Evolutionary conservation across 2,113 vertebrate genomes (phyloP), one percentile per base, ranked within the genome.

Genomic region (Porphyrio hochstetteri): DNA sequence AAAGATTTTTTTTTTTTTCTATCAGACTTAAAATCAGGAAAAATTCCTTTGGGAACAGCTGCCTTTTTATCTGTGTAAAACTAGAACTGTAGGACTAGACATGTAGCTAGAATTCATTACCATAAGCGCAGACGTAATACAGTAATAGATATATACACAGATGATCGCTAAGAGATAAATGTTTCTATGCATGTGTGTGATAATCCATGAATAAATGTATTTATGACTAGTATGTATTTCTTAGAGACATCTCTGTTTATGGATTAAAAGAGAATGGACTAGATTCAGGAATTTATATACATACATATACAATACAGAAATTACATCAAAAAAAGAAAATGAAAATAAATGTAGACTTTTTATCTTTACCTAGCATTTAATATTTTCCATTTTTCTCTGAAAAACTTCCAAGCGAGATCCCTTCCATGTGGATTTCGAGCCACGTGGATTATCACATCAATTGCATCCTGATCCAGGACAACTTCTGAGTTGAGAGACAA

Each of bases 391-490:
- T 99, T 99, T 86, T 99, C 99, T 92, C 99, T 97, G 97, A 99
- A 99, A 98, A 99, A 99, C 75, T 98, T 99, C 99, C 99, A 99
- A 89, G 99, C 99, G 93, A 99, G 98, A 95, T 99, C 99, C 38
- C 99, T 98, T 68, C 99, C 99, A 86, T 99, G 99, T 50, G 99
- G 99, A 97, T 99, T 99, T 88, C 99, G 97, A 85, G 99, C 99
- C 50, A 99, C 99, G 0, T 99, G 99, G 94, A 99, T 99, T 96
- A 99, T 99, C 72, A 99, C 99, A 94, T 99, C 99, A 79, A 99
- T 99, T 82, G 99, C 99, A 81, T 99, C 99, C 98, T 99, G 99
- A 97, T 99, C 99, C 21, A 99, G 98, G 59, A 99, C 99, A 96
- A 99, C 98, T 94, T 99, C 99, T 7, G 99, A 99, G 96, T 98